Evolutionary conservation across 2,888 invertebrate genomes (phyloP).

Genomic region (Marasmarcha lunaedactyla): DNA sequence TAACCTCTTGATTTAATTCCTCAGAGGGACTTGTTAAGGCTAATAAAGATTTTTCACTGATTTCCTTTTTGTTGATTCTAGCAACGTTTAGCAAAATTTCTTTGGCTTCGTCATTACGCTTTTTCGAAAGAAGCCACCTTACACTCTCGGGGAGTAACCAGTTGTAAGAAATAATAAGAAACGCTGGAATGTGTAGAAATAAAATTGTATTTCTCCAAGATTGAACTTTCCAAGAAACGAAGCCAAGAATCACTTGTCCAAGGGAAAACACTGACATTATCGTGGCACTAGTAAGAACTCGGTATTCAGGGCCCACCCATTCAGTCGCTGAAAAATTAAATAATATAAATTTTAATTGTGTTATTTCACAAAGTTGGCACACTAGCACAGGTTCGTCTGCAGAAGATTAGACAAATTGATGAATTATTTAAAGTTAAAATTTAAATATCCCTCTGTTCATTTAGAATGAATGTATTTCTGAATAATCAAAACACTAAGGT

Average conservation of each 20-base stretch:
- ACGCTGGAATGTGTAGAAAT: slow-evolving; percentile 75
- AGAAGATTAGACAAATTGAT: no score
- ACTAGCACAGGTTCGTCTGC: no score
- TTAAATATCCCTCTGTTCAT: no score
- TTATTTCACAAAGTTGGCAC: no score
- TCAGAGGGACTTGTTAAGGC: slow-evolving; percentile 46
- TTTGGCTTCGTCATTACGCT: slow-evolving; percentile 72
- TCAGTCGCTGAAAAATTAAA: slow-evolving; percentile 74
- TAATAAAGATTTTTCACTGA: slow-evolving; percentile 64
- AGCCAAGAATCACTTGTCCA: slow-evolving; percentile 76
- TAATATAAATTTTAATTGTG: no score
- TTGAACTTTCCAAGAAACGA: slow-evolving; percentile 74
- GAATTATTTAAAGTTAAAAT: neutral
- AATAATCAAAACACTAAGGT: no score
- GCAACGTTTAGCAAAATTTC: slow-evolving; percentile 72
- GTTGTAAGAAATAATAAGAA: slow-evolving; percentile 75
- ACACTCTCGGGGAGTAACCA: slow-evolving; percentile 75
- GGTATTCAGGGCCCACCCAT: slow-evolving; percentile 78
- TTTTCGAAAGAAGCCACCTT: slow-evolving; percentile 80
- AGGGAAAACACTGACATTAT: slow-evolving; percentile 78
- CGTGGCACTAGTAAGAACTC: slow-evolving; percentile 77
- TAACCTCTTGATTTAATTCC: no score
- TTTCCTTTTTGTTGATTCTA: slow-evolving; percentile 66
- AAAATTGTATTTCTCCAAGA: slow-evolving; percentile 78
- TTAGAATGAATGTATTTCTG: no score